phyloP scores from a whole-genome alignment of 2,113 vertebrate genomes.

The Tenrec ecaudatus region DNA sequence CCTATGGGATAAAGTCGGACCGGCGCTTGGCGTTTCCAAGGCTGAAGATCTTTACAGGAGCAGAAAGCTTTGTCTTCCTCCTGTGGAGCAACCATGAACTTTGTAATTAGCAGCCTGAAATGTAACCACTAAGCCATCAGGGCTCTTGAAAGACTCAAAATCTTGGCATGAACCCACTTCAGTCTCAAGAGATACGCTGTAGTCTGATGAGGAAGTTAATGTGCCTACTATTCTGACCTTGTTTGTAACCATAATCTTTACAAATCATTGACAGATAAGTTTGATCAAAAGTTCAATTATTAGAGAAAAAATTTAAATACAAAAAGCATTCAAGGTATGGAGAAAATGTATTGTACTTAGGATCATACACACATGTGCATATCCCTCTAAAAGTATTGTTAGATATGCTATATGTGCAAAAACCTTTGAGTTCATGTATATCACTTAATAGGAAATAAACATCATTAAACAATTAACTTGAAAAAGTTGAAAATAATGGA shows the following conservation, averaged over 20 bases:
- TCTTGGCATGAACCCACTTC: neutral
- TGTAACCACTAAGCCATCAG: no score
- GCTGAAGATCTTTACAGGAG: no score
- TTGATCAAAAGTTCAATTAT: neutral
- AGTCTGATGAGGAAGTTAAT: neutral
- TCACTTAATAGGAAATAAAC: neutral
- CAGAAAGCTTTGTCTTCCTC: no score
- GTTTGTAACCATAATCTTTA: conserved; percentile 7
- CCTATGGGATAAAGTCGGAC: no score
- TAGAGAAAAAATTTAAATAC: neutral
- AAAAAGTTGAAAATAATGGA: neutral
- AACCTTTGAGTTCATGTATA: neutral
- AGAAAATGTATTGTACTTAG: neutral
- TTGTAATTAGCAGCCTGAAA: no score
- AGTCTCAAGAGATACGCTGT: neutral
- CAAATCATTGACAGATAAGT: neutral
- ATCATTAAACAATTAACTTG: neutral
- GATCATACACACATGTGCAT: neutral
- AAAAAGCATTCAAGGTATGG: neutral
- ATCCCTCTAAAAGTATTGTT: neutral
- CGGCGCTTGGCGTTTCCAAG: no score
- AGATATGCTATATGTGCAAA: neutral
- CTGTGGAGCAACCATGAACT: no score
- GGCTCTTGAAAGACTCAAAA: no score
- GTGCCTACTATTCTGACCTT: neutral